Percentiles rank a stretch among this genome's conserved stretches.
These are phyloP conservation scores for Polyommatus iphigenia DNA, from an alignment of 2,888 invertebrate species.

Conservation along the genomic window DNA sequence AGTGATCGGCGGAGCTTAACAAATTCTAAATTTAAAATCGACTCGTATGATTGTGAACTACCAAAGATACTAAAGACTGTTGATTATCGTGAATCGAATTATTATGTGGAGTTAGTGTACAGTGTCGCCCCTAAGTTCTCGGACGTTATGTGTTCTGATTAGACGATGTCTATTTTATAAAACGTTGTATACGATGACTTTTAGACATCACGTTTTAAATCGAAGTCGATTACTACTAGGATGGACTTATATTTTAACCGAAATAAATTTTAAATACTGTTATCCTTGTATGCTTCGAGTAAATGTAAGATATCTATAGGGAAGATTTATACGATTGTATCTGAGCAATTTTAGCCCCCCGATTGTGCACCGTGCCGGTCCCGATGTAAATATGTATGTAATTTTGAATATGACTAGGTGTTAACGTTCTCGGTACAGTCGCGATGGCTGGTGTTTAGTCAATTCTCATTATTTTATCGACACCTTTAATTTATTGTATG, in stretches of 20 bases:
- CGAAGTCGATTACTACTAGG: slow-evolving; percentile 66
- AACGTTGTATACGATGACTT: slow-evolving; percentile 79
- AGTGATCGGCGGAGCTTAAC: slow-evolving; percentile 66
- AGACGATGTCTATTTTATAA: slow-evolving; percentile 73
- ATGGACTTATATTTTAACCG: slow-evolving; percentile 65
- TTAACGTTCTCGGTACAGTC: slow-evolving; percentile 44
- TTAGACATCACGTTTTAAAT: slow-evolving; percentile 66
- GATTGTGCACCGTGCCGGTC: slow-evolving; percentile 50
- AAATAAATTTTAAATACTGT: slow-evolving; percentile 78
- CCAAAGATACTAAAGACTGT: slow-evolving; percentile 54
- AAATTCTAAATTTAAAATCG: slow-evolving; percentile 42
- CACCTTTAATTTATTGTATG: slow-evolving; percentile 47
- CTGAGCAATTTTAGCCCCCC: slow-evolving; percentile 70
- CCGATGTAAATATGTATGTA: slow-evolving; percentile 62
- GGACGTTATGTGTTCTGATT: slow-evolving; percentile 59
- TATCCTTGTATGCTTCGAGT: slow-evolving; percentile 70
- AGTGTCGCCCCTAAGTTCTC: slow-evolving; percentile 46
- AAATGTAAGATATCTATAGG: slow-evolving; percentile 72
- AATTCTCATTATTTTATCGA: slow-evolving; percentile 52
- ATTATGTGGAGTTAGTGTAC: slow-evolving; percentile 45
- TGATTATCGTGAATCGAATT: slow-evolving; percentile 41
- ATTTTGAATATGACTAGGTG: slow-evolving; percentile 53
- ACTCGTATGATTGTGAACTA: slow-evolving; percentile 38
- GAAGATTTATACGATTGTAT: slow-evolving; percentile 72
- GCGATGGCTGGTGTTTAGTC: slow-evolving; percentile 45